Conservation (phyloP, 1,140 invertebrate genomes). For the Drosophila biarmipes region DNA sequence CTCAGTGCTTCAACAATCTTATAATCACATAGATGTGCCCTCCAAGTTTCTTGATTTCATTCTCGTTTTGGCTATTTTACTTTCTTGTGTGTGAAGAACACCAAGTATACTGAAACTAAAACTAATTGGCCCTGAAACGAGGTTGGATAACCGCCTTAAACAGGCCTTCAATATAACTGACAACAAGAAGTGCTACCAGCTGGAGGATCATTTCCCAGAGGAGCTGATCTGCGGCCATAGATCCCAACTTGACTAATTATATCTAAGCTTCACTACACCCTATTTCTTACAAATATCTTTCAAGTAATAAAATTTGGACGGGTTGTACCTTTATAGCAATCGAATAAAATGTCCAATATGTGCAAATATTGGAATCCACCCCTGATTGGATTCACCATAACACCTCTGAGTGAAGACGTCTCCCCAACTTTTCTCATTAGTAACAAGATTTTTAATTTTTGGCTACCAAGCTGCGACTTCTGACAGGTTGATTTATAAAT, state of each 20-base stretch:
- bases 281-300: too few relatives aligned
- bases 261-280: too few relatives aligned
- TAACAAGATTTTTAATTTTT: conserved; percentile 17
- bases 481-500: conserved; percentile 36
- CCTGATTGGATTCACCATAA: conserved; percentile 10
- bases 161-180: not conserved
- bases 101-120: too few relatives aligned
- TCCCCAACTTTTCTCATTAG: conserved; percentile 40
- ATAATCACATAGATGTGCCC: not conserved
- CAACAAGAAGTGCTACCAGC: not conserved
- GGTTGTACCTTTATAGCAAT: too few relatives aligned
- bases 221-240: conserved; percentile 6
- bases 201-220: not conserved
- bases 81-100: not conserved
- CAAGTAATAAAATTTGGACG: too few relatives aligned
- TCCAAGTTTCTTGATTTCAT: not conserved
- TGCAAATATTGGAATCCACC: not conserved
- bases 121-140: too few relatives aligned
- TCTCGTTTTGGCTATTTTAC: not conserved
- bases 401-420: not conserved
- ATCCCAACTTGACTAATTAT: too few relatives aligned
- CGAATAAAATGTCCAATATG: too few relatives aligned
- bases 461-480: conserved; percentile 9
- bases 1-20: conserved; percentile 5
- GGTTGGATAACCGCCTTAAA: conserved; percentile 8